These are phyloP conservation scores for Scortum barcoo DNA, from an alignment of 2,113 vertebrate genomes.

Conservation along the genomic window DNA sequence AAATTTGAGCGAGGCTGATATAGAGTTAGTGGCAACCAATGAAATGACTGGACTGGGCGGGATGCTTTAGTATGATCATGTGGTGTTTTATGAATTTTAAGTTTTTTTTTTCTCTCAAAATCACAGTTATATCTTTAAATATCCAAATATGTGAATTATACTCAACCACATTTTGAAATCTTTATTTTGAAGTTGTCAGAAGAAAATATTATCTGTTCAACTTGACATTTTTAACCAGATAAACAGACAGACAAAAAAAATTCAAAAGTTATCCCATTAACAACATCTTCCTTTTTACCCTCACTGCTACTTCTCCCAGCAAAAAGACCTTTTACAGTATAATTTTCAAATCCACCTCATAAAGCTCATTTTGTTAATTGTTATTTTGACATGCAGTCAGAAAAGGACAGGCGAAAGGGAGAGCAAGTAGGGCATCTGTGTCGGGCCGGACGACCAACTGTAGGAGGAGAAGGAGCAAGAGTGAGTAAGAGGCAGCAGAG, in stretches of 20 bases:
- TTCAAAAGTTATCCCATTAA: not conserved
- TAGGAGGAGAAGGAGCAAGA: conserved; percentile 24
- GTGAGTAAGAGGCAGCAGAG: conserved; percentile 41
- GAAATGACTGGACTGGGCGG: not conserved
- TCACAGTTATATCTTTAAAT: not conserved
- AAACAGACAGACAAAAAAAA: not conserved
- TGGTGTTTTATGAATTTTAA: not conserved
- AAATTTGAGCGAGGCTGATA: conserved; percentile 41
- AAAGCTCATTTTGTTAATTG: conserved; percentile 25
- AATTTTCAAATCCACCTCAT: conserved; percentile 38
- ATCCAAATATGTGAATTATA: not conserved
- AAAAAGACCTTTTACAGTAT: conserved; percentile 2
- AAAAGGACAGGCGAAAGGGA: conserved; percentile 4
- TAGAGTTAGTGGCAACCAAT: conserved; percentile 2
- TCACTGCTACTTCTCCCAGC: not conserved
- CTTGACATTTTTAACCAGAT: no score
- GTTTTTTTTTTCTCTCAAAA: not conserved
- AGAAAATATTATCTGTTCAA: not conserved
- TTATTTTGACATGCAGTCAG: conserved; percentile 17
- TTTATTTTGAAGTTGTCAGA: not conserved
- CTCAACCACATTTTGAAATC: not conserved
- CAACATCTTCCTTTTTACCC: not conserved
- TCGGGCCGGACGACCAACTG: conserved; percentile 22
- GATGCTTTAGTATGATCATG: not conserved
- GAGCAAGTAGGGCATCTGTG: conserved; percentile 32